Conservation (phyloP, 30 jellyfish, hydroid and myxozoan species). For the Catostylus mosaicus region DNA sequence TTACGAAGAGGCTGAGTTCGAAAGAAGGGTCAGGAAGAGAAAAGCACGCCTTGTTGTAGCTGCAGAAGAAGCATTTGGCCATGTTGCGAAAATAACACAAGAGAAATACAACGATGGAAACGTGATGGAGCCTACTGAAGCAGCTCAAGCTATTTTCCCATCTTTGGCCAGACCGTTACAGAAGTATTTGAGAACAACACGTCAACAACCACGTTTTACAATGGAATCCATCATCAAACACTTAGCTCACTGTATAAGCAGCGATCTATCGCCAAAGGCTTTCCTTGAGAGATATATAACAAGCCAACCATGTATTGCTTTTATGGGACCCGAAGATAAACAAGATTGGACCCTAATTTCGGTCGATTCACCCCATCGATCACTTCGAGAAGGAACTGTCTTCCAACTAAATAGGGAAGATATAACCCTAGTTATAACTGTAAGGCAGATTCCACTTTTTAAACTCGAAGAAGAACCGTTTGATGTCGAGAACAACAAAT, state of each 20-base stretch:
- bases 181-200: constrained; percentile 93
- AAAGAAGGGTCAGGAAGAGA: constrained; percentile 90
- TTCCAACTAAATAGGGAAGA: constrained; percentile 80
- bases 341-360: constrained; percentile 92
- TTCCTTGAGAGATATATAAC: constrained; percentile 85
- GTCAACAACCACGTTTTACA: constrained; percentile 96
- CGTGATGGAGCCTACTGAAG: constrained; percentile 96
- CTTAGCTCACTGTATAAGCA: constrained; percentile 90
- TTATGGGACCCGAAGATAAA: constrained; percentile 66
- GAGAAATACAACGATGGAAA: constrained; percentile 88
- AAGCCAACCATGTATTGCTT: constrained; percentile 90
- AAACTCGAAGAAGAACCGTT: constrained; percentile 77
- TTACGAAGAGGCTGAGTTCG: constrained; percentile 96
- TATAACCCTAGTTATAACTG: constrained; percentile 83
- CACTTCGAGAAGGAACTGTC: constrained; percentile 81
- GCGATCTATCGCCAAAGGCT: constrained; percentile 95
- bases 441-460: constrained; percentile 82
- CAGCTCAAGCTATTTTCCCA: constrained; percentile 99
- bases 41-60: constrained; percentile 92
- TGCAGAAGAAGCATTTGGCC: constrained; percentile 99
- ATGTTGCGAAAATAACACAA: constrained; percentile 79
- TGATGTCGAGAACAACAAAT: constrained; percentile 77
- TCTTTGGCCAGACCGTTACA: constrained; percentile 96
- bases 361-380: constrained; percentile 82
- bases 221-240: constrained; percentile 93